These are phyloP conservation scores for Motacilla alba DNA, from an alignment of 2,113 vertebrate genomes.

Conservation along the genomic window DNA sequence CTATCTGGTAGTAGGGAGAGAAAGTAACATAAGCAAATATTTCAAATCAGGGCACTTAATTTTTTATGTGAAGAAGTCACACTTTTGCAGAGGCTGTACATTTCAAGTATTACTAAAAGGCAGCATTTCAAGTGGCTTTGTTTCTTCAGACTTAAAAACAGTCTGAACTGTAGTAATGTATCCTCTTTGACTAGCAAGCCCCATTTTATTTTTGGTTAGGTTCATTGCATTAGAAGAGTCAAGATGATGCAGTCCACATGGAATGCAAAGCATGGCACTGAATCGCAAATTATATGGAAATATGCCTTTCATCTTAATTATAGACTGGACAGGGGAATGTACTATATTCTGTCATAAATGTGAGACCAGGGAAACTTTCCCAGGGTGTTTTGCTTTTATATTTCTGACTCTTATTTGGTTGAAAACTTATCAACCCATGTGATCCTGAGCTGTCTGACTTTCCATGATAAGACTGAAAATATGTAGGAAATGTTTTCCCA, in stretches of 20 bases:
- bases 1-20: not conserved
- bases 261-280: slow-evolving; percentile 79
- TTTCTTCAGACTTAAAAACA: slow-evolving; percentile 69
- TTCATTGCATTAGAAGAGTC: slow-evolving; percentile 67
- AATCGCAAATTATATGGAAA: slow-evolving; percentile 74
- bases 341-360: slow-evolving; percentile 66
- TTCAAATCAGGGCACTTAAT: not conserved
- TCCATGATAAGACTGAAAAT: slow-evolving; percentile 76
- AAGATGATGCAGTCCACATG: slow-evolving; percentile 55
- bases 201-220: slow-evolving; percentile 55
- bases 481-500: slow-evolving; percentile 77
- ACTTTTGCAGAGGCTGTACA: not conserved
- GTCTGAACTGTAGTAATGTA: slow-evolving; percentile 36
- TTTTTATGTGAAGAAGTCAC: not conserved
- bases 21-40: not conserved
- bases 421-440: slow-evolving; percentile 72
- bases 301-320: slow-evolving; percentile 84
- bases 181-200: slow-evolving; percentile 56
- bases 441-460: slow-evolving; percentile 72
- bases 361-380: slow-evolving; percentile 72
- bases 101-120: slow-evolving; percentile 24
- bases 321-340: slow-evolving; percentile 74
- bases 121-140: slow-evolving; percentile 35
- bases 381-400: slow-evolving; percentile 80
- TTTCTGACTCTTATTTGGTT: slow-evolving; percentile 79